Evolutionary conservation across 2,797 vertebrate genomes (phyloP), one percentile per base, ranked within the genome.

Genomic region (Galaxias olidus): DNA sequence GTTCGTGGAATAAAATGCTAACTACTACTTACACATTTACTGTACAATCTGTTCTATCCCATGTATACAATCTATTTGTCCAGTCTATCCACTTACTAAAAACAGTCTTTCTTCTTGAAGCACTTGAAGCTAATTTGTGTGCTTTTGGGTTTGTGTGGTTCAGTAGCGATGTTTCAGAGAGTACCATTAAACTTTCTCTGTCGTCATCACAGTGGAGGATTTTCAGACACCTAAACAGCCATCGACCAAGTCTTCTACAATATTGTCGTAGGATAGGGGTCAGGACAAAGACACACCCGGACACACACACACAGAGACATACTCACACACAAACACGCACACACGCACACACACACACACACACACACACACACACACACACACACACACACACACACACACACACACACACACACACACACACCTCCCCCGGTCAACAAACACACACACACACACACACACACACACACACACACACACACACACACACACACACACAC

Each of bases 181-280:
- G 30, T 30, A 30, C 2, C 30, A 30, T 2, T 3, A 30, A 30
- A 30, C 30, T 30, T 30, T 30, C 10, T 19, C 15, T 6, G 30
- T 30, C 43, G 50, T 62, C 50, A 74, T 75, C 59, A 72, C 61
- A 65, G 61, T 80, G 69, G 52, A 76, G 76, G 80, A 79, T 80
- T 83, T 86, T 78, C 72, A 72, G 76, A 82, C 74, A 74, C 72
- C 84, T 84, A 79, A 60, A 83, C 85, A 77, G 77, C 76, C 77
- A 45, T 49, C 80, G 72, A 87, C 81, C 75, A 83, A 60, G 45
- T 30, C 17, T 13, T n/a, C 44, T n/a, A 48, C 6, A 18, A n/a
- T 51, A 40, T 42, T 9, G 51, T 18, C 11, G 14, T 4, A 51
- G 30, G 72, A 79, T 81, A 62, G 63, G 66, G 84, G 84, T 87